Evolutionary conservation across 37 sponge, comb jelly and placozoan genomes (phyloP), one percentile per base, ranked within the genome.

Genomic region (Aphrocallistes beatrix): DNA sequence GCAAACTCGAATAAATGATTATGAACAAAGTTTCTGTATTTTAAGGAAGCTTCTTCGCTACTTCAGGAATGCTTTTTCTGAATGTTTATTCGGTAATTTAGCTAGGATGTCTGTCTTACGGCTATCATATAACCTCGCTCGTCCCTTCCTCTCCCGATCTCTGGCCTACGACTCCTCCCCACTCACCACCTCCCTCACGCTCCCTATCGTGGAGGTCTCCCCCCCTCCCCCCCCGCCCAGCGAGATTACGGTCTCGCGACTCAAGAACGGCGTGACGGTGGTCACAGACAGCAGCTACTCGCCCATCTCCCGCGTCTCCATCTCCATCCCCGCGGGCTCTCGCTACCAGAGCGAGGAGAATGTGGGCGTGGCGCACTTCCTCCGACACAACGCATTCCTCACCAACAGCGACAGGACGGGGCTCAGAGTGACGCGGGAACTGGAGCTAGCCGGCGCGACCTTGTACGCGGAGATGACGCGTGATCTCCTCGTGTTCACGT

Each of bases 301-400:
- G 32, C 81, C 60, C 37, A 36, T 51, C 36, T 82, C 87, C 32
- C 51, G 38, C 10, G 38, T 90, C 25, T 81, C 88, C 6, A 88
- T 94, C 36, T 88, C 81, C 38, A 83, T 94, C 36, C 90, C 84
- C 37, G 92, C 92, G 0, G 94, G 94, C 36, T 92, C 93, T 69
- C 89, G 94, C 36, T 92, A 85, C 38, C 93, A 94, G 87, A 51
- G 81, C 81, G 87, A 89, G 81, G 37, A 81, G 28, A 92, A 90
- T 36, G 84, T 47, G 23, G 94, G 94, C 0, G 75, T 92, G n/a
- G 84, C 94, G 23, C 94, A 94, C 30, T 86, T 94, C 38, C 88
- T 92, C 36, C 88, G 87, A 82, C 83, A 88, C 37, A 88, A 86
- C 86, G 94, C 94, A 38, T 94, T 88, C 50, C 82, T 90, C 51